Conservation (phyloP, 2,888 invertebrate genomes). For the Timandra comae region DNA sequence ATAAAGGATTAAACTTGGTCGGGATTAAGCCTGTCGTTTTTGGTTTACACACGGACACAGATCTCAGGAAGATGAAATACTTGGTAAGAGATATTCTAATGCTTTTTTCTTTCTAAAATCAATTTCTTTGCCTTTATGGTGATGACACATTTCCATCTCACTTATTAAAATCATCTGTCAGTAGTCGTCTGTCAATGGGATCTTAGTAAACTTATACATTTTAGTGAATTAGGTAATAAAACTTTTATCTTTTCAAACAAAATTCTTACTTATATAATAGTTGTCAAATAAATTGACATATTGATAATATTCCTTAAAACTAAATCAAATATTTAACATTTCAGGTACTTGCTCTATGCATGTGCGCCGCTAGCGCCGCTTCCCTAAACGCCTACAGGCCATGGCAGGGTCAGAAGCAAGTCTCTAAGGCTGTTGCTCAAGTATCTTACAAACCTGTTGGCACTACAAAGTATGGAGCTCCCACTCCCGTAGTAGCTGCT, state of each 20-base stretch:
- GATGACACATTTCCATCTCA: too few species aligned
- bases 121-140: too few species aligned
- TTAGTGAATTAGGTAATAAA: too few species aligned
- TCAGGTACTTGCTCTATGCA: constrained; percentile 39
- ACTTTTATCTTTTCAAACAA: too few species aligned
- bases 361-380: constrained; percentile 38
- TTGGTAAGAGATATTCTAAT: constrained; percentile 27
- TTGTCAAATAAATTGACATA: too few species aligned
- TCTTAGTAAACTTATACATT: too few species aligned
- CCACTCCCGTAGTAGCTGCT: constrained; percentile 4
- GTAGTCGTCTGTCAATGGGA: too few species aligned
- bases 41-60: constrained; percentile 17
- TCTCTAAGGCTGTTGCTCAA: constrained; percentile 6
- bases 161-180: too few species aligned
- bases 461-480: constrained; percentile 3
- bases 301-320: too few species aligned
- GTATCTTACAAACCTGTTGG: constrained; percentile 2
- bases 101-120: too few species aligned
- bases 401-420: constrained; percentile 5
- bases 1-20: constrained; percentile 21
- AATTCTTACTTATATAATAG: too few species aligned
- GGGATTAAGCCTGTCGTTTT: constrained; percentile 17
- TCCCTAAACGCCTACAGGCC: constrained; percentile 11
- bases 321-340: too few species aligned
- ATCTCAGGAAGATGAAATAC: constrained; percentile 29